Conservation (phyloP, 2,797 vertebrate species). For the Malurus splendens region DNA sequence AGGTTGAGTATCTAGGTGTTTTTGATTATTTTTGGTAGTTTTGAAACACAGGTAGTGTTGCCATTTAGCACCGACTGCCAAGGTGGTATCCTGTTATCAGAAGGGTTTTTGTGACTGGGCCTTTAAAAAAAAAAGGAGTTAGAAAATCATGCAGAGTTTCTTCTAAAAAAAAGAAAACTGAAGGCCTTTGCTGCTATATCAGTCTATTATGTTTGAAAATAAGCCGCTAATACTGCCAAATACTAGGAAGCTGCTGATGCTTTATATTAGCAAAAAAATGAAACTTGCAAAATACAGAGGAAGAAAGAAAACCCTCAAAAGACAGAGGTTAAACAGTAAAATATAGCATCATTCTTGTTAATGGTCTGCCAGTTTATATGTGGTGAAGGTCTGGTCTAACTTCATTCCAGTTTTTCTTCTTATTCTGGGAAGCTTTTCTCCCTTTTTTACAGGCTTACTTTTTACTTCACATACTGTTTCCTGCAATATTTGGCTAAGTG, state of each 20-base stretch:
- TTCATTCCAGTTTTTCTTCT: not conserved
- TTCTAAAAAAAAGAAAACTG: not conserved
- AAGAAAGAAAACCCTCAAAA: accelerated
- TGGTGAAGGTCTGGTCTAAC: not conserved
- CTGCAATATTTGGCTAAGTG: not conserved
- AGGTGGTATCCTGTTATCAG: not conserved
- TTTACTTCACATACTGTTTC: not conserved
- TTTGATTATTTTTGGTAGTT: not conserved
- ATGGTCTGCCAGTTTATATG: not conserved
- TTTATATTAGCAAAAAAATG: not conserved
- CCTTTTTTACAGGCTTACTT: not conserved
- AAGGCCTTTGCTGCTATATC: not conserved
- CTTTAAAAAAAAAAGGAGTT: not conserved
- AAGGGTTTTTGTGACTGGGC: not conserved
- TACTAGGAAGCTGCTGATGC: not conserved
- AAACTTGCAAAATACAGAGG: not conserved
- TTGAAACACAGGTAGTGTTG: not conserved
- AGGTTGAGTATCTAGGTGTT: not conserved
- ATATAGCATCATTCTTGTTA: not conserved
- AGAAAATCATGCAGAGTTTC: not conserved
- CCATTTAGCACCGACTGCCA: not conserved
- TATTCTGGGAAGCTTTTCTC: not conserved
- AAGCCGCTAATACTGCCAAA: not conserved
- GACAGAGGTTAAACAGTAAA: not conserved
- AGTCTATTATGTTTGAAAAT: not conserved